phyloP scores from a whole-genome alignment of 2,888 invertebrate genomes.

The Synanthedon formicaeformis region DNA sequence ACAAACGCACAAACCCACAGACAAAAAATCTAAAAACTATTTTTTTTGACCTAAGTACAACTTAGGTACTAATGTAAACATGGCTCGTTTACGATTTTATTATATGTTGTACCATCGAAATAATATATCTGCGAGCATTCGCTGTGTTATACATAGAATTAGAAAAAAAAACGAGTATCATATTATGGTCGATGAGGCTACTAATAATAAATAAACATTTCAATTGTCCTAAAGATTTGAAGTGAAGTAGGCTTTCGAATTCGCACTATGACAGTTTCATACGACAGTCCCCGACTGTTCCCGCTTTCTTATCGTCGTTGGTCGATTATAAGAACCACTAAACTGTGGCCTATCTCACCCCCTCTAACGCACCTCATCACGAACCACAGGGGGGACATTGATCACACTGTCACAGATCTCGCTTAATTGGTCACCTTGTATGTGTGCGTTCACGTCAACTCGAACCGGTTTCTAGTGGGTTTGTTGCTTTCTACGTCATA shows the following conservation, averaged over 20 bases:
- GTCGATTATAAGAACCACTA: slow-evolving; percentile 40
- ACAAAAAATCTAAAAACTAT: too few species aligned
- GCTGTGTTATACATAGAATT: not conserved
- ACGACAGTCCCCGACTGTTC: slow-evolving; percentile 25
- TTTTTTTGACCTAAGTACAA: too few species aligned
- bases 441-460: slow-evolving; percentile 58
- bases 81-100: too few species aligned
- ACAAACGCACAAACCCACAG: too few species aligned
- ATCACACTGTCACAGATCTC: slow-evolving; percentile 51
- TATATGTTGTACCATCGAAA: too few species aligned
- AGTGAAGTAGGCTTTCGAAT: not conserved
- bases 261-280: not conserved
- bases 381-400: slow-evolving; percentile 33
- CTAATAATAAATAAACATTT: not conserved
- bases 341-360: slow-evolving; percentile 34
- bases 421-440: slow-evolving; percentile 54
- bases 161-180: not conserved
- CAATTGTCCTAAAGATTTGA: too few species aligned
- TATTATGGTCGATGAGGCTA: not conserved
- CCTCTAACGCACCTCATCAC: slow-evolving; percentile 20
- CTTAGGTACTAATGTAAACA: too few species aligned
- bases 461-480: slow-evolving; percentile 55
- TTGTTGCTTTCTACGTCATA: slow-evolving; percentile 61
- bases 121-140: too few species aligned
- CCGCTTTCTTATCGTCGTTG: slow-evolving; percentile 58